These are phyloP conservation scores for Orthonyx spaldingii DNA, from an alignment of 2,113 vertebrate species.

Conservation along the genomic window DNA sequence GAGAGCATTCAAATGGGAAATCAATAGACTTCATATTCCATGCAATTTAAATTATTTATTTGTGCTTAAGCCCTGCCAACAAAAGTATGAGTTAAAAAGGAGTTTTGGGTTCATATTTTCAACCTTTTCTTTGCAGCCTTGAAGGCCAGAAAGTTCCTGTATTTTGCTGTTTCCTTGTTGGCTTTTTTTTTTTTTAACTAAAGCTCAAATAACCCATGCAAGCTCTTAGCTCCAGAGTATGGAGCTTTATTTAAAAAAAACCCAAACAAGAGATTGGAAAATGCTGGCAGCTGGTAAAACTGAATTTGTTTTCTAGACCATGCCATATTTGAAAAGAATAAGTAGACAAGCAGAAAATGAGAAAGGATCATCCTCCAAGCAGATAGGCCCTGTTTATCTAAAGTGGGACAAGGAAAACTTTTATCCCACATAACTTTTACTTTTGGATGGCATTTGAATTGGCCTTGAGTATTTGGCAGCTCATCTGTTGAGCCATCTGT, in stretches of 20 bases:
- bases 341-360: neutral
- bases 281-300: neutral
- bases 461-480: constrained; percentile 21
- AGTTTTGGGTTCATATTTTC: neutral
- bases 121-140: neutral
- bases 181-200: neutral
- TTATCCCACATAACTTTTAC: constrained; percentile 22
- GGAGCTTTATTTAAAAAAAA: neutral
- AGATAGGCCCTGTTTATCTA: neutral
- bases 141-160: neutral
- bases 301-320: neutral
- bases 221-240: neutral
- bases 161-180: neutral
- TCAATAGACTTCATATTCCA: neutral
- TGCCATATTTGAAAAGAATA: neutral
- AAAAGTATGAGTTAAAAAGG: neutral
- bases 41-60: neutral
- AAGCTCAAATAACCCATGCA: neutral
- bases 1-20: neutral
- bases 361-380: neutral
- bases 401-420: constrained; percentile 21
- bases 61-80: neutral
- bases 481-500: constrained; percentile 51
- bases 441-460: constrained; percentile 51
- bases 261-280: neutral